Evolutionary conservation across 2,797 vertebrate species (phyloP).

Genomic region (Phalanger gymnotis): DNA sequence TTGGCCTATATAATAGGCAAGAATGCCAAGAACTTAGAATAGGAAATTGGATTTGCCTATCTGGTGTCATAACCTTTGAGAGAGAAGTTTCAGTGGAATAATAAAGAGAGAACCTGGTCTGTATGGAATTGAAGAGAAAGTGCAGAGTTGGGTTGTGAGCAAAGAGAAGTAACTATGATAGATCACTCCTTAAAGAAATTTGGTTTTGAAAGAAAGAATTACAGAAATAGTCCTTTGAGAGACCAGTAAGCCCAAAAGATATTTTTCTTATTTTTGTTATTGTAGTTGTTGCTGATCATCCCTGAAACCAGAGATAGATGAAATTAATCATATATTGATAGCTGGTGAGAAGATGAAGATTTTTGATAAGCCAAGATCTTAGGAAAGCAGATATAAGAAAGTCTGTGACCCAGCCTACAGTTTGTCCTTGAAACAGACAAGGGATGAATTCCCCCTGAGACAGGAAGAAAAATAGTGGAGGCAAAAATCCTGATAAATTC

Average conservation of each 20-base stretch:
- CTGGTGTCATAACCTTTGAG: no score
- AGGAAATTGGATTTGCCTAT: no score
- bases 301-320: background rate
- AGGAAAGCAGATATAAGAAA: background rate
- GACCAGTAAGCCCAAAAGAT: background rate
- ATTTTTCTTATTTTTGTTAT: background rate
- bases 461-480: background rate
- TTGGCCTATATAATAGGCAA: no score
- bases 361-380: background rate
- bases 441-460: background rate
- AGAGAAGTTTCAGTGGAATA: no score
- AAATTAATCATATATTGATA: background rate
- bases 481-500: background rate
- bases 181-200: background rate
- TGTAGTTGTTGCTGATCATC: background rate
- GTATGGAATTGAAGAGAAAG: no score
- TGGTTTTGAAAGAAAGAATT: background rate
- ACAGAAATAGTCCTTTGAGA: background rate
- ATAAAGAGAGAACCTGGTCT: no score
- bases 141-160: no score
- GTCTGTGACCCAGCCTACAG: background rate
- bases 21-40: no score
- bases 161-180: no score
- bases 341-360: background rate
- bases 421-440: background rate